Evolutionary conservation across 2,888 invertebrate species (phyloP), one percentile per base, ranked within the genome.

Genomic region (Hypercompe scribonia): DNA sequence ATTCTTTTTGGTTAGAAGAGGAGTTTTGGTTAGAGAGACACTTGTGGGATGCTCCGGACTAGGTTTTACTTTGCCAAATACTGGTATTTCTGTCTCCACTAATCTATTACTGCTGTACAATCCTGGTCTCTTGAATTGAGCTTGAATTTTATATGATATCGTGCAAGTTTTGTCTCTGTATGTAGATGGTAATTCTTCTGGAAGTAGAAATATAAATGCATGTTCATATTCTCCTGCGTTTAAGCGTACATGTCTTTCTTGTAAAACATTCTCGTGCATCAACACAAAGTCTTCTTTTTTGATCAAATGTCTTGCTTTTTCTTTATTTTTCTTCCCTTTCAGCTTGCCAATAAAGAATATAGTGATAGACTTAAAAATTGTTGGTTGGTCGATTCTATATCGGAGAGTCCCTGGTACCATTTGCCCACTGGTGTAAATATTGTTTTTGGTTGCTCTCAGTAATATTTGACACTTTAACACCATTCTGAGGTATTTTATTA

Each of bases 301-400:
- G 0, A 58, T 68, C 28, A 58, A 50, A 21, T 71, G 65, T 7
- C 21, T 50, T 28, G 18, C 28, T 36, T 79, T 72, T 5, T 58
- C 36, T 81, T 78, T 81, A 0, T 11, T 11, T 31, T 75, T 77
- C 31, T 73, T 78, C 4, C 82, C 85, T 78, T 75, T 79, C 8
- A 74, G 64, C 64, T 74, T 74, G 5, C 89, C 88, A 13, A 79
- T 69, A 24, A 88, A 71, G 0, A 81, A 82, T 0, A 88, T 65
- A 7, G 63, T 74, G 0, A 84, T 77, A n/a, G 72, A 54, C 67
- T 78, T 74, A n/a, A 78, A 84, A 15, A 78, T 77, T 0, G 80
- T 82, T 3, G 82, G 74, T 69, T 83, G 68, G 21, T 85, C 82
- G n/a, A 85, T 36, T 0, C 64, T 42, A 24, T 84, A 88, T 58